Evolutionary conservation across 2,113 vertebrate species (phyloP).

Genomic region (Tetrao urogallus): DNA sequence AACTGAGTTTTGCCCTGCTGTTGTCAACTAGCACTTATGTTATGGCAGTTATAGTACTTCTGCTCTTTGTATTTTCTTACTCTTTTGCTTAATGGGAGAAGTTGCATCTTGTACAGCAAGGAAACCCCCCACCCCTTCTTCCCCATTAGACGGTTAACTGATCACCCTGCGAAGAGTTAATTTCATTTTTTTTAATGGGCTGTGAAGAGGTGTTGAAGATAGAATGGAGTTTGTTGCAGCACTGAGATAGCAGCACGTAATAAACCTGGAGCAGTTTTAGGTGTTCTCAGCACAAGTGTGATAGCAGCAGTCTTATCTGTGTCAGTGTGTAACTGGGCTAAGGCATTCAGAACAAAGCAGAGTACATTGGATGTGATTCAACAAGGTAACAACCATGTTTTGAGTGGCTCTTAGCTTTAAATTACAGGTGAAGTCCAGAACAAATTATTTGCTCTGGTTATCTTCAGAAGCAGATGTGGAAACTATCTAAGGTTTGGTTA

Average conservation of each 20-base stretch:
- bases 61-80: not conserved
- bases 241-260: accelerated
- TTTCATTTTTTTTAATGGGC: too few species aligned
- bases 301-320: not conserved
- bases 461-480: not conserved
- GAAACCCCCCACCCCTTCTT: not conserved
- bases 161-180: not conserved
- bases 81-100: not conserved
- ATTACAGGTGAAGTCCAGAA: not conserved
- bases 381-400: not conserved
- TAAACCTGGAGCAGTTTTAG: not conserved
- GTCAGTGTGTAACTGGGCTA: not conserved
- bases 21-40: not conserved
- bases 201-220: not conserved
- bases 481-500: not conserved
- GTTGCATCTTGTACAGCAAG: not conserved
- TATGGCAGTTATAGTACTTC: not conserved
- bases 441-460: not conserved
- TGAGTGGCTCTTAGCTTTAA: not conserved
- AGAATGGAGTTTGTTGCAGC: not conserved
- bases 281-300: not conserved
- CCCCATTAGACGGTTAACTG: not conserved
- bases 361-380: not conserved
- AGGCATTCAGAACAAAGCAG: not conserved
- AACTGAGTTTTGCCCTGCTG: not conserved